phyloP scores from a whole-genome alignment of 2,113 vertebrate genomes.

The human (Homo sapiens) region GRCh38 chr9:87449501-87450000 shows the following conservation, averaged over 20 bases:
- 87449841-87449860: slow-evolving; percentile 63
- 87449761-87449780: slow-evolving; percentile 61
- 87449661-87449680: slow-evolving; percentile 46
- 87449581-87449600: background rate
- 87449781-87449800: slow-evolving; percentile 52
- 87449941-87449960: slow-evolving; percentile 50
- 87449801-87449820: slow-evolving; percentile 67
- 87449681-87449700: slow-evolving; percentile 46
- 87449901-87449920: slow-evolving; percentile 45
- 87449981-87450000: slow-evolving; percentile 48
- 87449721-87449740: slow-evolving; percentile 43
- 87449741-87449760: slow-evolving; percentile 55
- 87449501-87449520: background rate
- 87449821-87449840: slow-evolving; percentile 56
- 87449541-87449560: background rate
- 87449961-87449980: slow-evolving; percentile 44
- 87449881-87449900: background rate
- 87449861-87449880: slow-evolving; percentile 54
- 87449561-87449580: slow-evolving; percentile 37
- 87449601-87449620: background rate
- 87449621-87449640: background rate
- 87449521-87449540: background rate
- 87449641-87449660: slow-evolving; percentile 16
- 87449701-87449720: no score
- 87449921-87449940: slow-evolving; percentile 9